A percentile compares a stretch with the other conserved stretches of the same genome.
Evolutionary conservation across 2,888 invertebrate genomes (phyloP).

Genomic region (Andrena camellia): DNA sequence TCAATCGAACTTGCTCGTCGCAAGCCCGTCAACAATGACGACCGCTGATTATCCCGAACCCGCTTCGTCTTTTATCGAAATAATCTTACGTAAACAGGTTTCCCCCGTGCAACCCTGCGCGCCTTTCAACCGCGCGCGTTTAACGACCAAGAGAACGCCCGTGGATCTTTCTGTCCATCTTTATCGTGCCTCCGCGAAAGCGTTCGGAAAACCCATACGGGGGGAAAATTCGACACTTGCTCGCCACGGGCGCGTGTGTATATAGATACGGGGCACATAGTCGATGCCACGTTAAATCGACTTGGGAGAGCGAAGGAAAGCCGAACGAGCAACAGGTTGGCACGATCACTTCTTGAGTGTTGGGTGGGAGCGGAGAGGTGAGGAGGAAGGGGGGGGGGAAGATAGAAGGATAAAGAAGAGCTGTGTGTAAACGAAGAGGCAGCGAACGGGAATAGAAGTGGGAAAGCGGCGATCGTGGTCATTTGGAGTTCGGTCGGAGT

Average conservation of each 20-base stretch:
- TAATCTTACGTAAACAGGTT: neutral
- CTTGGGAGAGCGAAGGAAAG: conserved; percentile 42
- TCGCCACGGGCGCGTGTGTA: neutral
- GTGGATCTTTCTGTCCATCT: neutral
- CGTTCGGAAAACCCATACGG: neutral
- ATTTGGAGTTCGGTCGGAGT: conserved; percentile 53
- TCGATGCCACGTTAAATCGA: conserved; percentile 7
- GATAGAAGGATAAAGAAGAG: conserved; percentile 7
- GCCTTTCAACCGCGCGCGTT: neutral
- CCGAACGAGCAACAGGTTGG: conserved; percentile 46
- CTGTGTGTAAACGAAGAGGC: conserved; percentile 40
- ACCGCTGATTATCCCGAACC: neutral
- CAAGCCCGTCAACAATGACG: neutral
- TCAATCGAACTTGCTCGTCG: neutral
- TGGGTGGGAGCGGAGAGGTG: conserved; percentile 21
- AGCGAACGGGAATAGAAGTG: conserved; percentile 43
- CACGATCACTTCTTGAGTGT: neutral
- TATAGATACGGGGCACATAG: neutral
- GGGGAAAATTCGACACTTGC: neutral
- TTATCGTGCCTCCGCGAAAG: neutral
- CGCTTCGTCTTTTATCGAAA: conserved; percentile 6
- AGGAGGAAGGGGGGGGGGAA: too few relatives aligned
- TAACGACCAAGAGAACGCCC: neutral
- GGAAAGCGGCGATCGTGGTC: conserved; percentile 46
- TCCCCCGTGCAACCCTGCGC: neutral